These are phyloP conservation scores for Agapetus fuscipes DNA, from an alignment of 2,888 invertebrate species.

Conservation along the genomic window DNA sequence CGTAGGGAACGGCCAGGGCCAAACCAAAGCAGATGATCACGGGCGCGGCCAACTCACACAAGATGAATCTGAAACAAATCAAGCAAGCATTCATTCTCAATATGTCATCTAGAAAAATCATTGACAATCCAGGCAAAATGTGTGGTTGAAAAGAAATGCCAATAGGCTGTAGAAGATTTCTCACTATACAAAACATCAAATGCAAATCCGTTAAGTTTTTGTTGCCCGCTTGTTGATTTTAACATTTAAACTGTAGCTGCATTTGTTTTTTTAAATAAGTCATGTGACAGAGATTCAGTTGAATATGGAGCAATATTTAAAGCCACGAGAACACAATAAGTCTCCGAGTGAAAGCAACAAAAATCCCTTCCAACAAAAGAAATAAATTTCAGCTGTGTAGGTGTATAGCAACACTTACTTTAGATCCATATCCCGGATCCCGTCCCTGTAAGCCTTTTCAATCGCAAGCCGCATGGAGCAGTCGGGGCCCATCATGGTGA, in stretches of 20 bases:
- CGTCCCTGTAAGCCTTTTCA: slow-evolving; percentile 89
- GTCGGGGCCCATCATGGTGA: slow-evolving; percentile 97
- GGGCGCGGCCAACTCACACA: slow-evolving; percentile 80
- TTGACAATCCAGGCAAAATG: not conserved
- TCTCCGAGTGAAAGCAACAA: too few species aligned
- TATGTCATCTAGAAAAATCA: too few species aligned
- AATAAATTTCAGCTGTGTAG: not conserved
- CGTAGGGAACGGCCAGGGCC: slow-evolving; percentile 89
- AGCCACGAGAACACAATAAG: too few species aligned
- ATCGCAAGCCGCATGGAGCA: slow-evolving; percentile 87
- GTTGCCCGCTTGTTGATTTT: too few species aligned
- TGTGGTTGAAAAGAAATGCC: not conserved
- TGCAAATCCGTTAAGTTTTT: not conserved
- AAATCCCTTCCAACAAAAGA: too few species aligned
- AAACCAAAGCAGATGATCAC: slow-evolving; percentile 83
- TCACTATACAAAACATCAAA: too few species aligned
- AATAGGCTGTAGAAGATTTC: too few species aligned
- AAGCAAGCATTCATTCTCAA: too few species aligned
- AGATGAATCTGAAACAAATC: slow-evolving; percentile 57
- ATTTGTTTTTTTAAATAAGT: too few species aligned
- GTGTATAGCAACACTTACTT: slow-evolving; percentile 33
- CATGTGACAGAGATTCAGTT: too few species aligned
- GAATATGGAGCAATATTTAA: too few species aligned
- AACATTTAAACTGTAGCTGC: too few species aligned
- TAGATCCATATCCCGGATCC: slow-evolving; percentile 85